These are phyloP conservation scores for Drosophila dunni DNA, from an alignment of 1,140 invertebrate species.

Conservation along the genomic window DNA sequence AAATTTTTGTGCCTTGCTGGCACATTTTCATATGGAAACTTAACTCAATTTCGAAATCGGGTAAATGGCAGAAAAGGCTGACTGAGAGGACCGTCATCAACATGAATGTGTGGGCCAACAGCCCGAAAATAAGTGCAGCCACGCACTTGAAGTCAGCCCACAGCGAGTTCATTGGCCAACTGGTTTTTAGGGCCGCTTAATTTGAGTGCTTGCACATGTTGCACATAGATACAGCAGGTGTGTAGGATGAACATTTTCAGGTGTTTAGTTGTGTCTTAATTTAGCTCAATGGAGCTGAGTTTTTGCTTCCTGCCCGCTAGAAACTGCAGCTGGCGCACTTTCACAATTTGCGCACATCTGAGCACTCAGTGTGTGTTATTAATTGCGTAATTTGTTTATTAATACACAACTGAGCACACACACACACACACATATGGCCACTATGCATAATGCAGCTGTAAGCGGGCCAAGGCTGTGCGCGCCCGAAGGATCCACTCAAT, in stretches of 20 bases:
- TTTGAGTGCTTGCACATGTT: slow-evolving; percentile 61
- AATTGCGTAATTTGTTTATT: slow-evolving; percentile 80
- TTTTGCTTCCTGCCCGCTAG: slow-evolving; percentile 18
- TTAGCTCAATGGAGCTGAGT: slow-evolving; percentile 29
- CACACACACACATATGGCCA: slow-evolving; percentile 5
- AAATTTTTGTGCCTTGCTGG: slow-evolving; percentile 51
- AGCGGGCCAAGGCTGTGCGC: slow-evolving; percentile 34
- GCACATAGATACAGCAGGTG: slow-evolving; percentile 24
- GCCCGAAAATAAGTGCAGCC: slow-evolving; percentile 51
- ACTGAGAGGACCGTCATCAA: slow-evolving; percentile 10
- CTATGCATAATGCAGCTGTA: slow-evolving; percentile 20
- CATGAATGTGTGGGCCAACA: slow-evolving; percentile 32
- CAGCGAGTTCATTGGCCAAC: slow-evolving; percentile 54
- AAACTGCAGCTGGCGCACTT: slow-evolving; percentile 30
- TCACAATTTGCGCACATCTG: slow-evolving; percentile 72
- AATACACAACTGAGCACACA: slow-evolving; percentile 59
- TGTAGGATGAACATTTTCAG: background rate
- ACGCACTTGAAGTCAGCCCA: slow-evolving; percentile 52
- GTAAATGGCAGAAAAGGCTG: background rate
- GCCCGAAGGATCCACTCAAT: background rate
- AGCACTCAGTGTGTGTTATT: slow-evolving; percentile 75
- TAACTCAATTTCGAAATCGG: slow-evolving; percentile 51
- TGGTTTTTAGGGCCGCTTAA: slow-evolving; percentile 30
- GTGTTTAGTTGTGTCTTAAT: slow-evolving; percentile 25
- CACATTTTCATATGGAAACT: slow-evolving; percentile 58